Conservation (phyloP, 1,140 invertebrate species). For the Drosophila triauraria region DNA sequence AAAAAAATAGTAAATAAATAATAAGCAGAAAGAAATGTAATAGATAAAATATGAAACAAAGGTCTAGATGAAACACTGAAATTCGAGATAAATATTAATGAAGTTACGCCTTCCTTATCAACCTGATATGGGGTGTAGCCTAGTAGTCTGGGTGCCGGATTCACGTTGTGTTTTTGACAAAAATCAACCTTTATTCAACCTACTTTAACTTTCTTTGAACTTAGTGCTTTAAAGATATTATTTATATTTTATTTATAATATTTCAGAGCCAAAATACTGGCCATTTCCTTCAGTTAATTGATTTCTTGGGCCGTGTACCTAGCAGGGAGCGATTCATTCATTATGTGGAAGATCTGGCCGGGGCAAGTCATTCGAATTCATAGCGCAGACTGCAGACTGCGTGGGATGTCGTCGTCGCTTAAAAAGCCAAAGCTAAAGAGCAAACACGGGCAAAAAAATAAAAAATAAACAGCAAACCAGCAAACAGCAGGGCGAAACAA, state of each 20-base stretch:
- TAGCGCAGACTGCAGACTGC: slow-evolving; percentile 79
- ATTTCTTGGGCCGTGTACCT: slow-evolving; percentile 8
- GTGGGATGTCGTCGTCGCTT: slow-evolving; percentile 57
- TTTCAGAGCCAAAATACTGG: neutral
- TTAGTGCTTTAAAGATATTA: too few species aligned
- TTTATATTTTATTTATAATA: neutral
- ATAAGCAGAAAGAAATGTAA: too few species aligned
- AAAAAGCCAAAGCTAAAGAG: slow-evolving; percentile 72
- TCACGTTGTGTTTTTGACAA: too few species aligned
- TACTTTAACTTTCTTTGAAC: neutral
- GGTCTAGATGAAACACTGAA: too few species aligned
- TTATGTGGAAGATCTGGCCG: slow-evolving; percentile 69
- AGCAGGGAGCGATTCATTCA: slow-evolving; percentile 72
- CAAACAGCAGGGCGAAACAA: slow-evolving; percentile 46
- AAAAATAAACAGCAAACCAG: slow-evolving; percentile 7
- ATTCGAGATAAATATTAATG: too few species aligned
- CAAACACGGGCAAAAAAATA: slow-evolving; percentile 29
- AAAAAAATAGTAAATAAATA: neutral
- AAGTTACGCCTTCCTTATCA: too few species aligned
- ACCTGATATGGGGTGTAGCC: too few species aligned
- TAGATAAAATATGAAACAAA: too few species aligned
- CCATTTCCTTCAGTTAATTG: neutral
- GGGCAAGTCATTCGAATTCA: slow-evolving; percentile 75
- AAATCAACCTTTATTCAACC: too few species aligned
- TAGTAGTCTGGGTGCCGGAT: too few species aligned